A percentile compares a stretch with the other conserved stretches of the same genome.
Conservation (phyloP, 2,113 vertebrate genomes). For the Ptilorrhoa leucosticta region DNA sequence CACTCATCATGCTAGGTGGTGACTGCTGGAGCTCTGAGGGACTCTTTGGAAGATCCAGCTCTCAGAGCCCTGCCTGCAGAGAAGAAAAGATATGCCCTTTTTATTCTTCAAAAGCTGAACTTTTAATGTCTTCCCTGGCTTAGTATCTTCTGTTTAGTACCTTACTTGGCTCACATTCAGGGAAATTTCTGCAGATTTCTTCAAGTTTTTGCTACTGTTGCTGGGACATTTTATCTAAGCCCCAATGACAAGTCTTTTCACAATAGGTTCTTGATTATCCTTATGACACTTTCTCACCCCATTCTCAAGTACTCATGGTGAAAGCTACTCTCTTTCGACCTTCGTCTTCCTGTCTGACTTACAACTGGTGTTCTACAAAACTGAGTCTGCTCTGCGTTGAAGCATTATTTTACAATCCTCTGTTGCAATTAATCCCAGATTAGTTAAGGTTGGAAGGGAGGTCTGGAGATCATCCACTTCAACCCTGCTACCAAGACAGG, state of each 20-base stretch:
- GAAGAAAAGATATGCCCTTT: not conserved
- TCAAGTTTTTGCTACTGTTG: not conserved
- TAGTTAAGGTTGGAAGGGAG: not conserved
- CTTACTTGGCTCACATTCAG: not conserved
- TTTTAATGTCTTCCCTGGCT: not conserved
- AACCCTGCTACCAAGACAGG: not conserved
- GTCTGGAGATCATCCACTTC: not conserved
- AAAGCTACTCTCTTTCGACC: not conserved
- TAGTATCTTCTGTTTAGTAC: not conserved
- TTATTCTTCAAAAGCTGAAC: not conserved
- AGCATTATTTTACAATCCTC: not conserved
- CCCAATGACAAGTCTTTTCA: not conserved
- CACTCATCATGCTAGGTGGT: fast-evolving
- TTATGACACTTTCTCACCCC: not conserved
- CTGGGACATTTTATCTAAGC: not conserved
- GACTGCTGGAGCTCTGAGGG: not conserved
- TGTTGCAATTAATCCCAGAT: not conserved
- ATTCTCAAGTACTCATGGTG: not conserved
- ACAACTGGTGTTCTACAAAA: not conserved
- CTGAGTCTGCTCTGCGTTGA: not conserved
- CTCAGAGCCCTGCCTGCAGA: not conserved
- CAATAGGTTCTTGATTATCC: not conserved
- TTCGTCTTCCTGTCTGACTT: not conserved
- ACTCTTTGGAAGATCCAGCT: not conserved
- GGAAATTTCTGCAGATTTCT: not conserved